Evolutionary conservation across 2,797 vertebrate species (phyloP).

Genomic region (Tympanoctomys barrerae): DNA sequence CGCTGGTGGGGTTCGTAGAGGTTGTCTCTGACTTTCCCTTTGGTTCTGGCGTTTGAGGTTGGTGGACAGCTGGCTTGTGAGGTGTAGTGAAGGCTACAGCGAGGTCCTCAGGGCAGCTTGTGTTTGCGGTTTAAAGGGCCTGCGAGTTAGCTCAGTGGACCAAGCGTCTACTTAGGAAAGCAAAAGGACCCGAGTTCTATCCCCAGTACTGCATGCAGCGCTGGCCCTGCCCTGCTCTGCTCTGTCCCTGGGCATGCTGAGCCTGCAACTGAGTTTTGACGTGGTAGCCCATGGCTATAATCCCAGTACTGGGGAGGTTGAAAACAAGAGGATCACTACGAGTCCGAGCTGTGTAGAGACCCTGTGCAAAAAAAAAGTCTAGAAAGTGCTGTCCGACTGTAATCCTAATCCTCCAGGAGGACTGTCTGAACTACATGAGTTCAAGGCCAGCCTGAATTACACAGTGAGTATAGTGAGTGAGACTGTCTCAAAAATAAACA

Average conservation of each 20-base stretch:
- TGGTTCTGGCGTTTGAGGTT: neutral
- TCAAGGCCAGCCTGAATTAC: neutral
- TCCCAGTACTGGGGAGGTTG: too few relatives aligned
- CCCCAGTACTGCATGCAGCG: too few relatives aligned
- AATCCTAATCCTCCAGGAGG: neutral
- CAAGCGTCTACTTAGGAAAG: too few relatives aligned
- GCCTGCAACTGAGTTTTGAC: too few relatives aligned
- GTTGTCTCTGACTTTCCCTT: conserved; percentile 37
- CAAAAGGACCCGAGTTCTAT: too few relatives aligned
- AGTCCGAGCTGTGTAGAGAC: too few relatives aligned
- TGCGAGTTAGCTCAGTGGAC: too few relatives aligned
- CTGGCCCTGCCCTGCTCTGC: too few relatives aligned
- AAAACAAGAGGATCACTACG: too few relatives aligned
- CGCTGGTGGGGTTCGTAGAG: neutral
- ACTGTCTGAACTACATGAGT: neutral
- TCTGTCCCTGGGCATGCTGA: too few relatives aligned
- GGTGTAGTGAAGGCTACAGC: neutral
- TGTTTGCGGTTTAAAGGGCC: neutral
- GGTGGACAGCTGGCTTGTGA: neutral
- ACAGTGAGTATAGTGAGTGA: neutral
- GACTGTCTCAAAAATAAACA: neutral
- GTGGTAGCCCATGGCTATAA: too few relatives aligned
- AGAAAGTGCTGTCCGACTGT: neutral
- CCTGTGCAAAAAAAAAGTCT: too few relatives aligned
- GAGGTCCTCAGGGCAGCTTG: neutral